Base-by-base conservation (phyloP, 2,888 invertebrate genomes). In the Cantharis lateralis region DNA sequence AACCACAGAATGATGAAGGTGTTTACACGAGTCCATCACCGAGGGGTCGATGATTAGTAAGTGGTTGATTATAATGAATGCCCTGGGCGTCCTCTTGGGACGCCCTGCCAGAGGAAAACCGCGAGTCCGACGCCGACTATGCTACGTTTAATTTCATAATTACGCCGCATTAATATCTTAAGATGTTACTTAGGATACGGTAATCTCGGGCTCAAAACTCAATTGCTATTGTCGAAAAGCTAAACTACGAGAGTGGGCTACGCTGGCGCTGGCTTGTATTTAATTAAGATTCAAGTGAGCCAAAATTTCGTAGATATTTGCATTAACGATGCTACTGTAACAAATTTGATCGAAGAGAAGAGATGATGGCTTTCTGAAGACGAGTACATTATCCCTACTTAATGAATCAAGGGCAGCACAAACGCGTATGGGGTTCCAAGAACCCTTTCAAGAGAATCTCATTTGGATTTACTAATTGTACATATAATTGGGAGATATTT, bases 141-240 rank as follows among this genome's bases (percentile, higher is more conserved):
- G 26, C 66, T 80, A 76, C 72, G 81, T 85, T 83, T 84, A 86
- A 84, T 86, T 85, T 84, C 84, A 85, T 86, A 86, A 86, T 86
- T 86, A 85, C 85, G 80, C 82, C 79, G 84, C 84, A 86, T 85
- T 86, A 86, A 86, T 86, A 86, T 84, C 84, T 85, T 85, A 86
- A 85, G 85, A 86, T 85, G 85, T 86, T 85, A 84, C 84, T 84
- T 83, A 83, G 86, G 85, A 84, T 83, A 86, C 85, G 84, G 81
- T 84, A 84, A 85, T 85, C 85, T 82, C 76, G 78, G 68, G 76
- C 78, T 79, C 81, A 84, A 83, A 81, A 80, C 75, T 61, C 72
- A 70, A 70, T 73, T 71, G 28, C 69, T 70, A 70, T 75, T 74
- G 77, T 77, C 63, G 74, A 77, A 69, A 64, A 18, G 66, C 64